phyloP scores from a whole-genome alignment of 30 jellyfish, hydroid and myxozoan species.

The Nemopilema nomurai region DNA sequence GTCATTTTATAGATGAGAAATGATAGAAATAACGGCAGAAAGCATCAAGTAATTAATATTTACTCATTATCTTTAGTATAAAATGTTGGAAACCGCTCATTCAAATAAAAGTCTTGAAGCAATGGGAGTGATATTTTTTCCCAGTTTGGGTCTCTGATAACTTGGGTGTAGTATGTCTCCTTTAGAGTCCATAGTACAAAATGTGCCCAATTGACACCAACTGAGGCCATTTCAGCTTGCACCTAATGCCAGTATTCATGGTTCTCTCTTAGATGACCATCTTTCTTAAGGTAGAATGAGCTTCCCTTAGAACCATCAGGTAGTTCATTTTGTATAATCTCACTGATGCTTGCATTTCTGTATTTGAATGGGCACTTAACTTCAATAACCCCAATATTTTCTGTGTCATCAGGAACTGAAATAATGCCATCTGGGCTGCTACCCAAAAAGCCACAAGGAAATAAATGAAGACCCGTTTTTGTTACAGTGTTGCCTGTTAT shows the following conservation, averaged over 20 bases:
- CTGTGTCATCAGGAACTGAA: neutral
- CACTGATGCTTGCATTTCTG: constrained; percentile 13
- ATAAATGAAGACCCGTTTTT: constrained; percentile 17
- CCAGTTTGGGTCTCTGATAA: neutral
- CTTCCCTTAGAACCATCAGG: neutral
- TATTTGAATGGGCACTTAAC: constrained; percentile 38
- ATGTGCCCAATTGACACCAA: constrained; percentile 15
- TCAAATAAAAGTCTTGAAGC: neutral
- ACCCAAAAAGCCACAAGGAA: constrained; percentile 37
- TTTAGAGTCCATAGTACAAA: constrained; percentile 13
- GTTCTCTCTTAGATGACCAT: neutral
- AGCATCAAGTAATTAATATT: neutral
- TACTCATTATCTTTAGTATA: constrained; percentile 9
- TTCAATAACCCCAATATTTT: constrained; percentile 20
- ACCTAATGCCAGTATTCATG: constrained; percentile 28
- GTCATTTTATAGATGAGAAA: neutral
- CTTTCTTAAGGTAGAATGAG: constrained; percentile 2
- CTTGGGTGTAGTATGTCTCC: neutral
- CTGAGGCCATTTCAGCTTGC: constrained; percentile 28
- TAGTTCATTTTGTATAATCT: constrained; percentile 19
- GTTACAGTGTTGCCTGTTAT: constrained; percentile 16
- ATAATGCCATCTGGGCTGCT: constrained; percentile 27
- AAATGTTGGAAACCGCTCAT: constrained; percentile 18
- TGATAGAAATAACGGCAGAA: neutral
- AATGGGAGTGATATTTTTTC: neutral